phyloP scores from a whole-genome alignment of 2,113 vertebrate genomes.

The Sebastes fasciatus region DNA sequence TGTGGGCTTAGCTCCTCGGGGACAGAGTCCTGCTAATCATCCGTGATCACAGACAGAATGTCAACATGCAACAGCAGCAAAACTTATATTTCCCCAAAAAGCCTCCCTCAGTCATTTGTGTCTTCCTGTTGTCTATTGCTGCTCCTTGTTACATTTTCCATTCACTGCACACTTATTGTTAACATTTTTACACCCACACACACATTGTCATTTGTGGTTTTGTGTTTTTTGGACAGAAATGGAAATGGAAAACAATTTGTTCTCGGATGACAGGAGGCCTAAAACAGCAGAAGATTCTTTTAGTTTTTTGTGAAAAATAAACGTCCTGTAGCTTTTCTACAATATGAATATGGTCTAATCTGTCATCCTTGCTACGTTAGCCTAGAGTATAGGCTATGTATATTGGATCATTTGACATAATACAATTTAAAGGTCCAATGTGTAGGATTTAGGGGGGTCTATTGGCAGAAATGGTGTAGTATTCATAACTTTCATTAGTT shows the following conservation, averaged over 20 bases:
- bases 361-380: background rate
- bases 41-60: constrained; percentile 53
- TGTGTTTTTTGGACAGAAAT: constrained; percentile 26
- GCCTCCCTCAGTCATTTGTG: constrained; percentile 19
- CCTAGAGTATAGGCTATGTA: background rate
- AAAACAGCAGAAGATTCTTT: background rate
- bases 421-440: background rate
- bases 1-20: constrained; percentile 50
- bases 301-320: constrained; percentile 5
- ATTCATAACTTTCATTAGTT: no score
- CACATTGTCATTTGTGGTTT: constrained; percentile 38
- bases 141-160: constrained; percentile 42
- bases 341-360: background rate
- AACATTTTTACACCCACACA: constrained; percentile 26
- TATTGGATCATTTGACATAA: background rate
- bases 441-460: no score
- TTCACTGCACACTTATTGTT: constrained; percentile 37
- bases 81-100: constrained; percentile 41
- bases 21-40: constrained; percentile 67
- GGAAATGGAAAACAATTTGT: constrained; percentile 43
- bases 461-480: no score
- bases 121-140: constrained; percentile 10
- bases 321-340: background rate
- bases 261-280: constrained; percentile 22
- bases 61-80: constrained; percentile 39